Conservation (phyloP, 2,888 invertebrate species). For the Rhogogaster chlorosoma region DNA sequence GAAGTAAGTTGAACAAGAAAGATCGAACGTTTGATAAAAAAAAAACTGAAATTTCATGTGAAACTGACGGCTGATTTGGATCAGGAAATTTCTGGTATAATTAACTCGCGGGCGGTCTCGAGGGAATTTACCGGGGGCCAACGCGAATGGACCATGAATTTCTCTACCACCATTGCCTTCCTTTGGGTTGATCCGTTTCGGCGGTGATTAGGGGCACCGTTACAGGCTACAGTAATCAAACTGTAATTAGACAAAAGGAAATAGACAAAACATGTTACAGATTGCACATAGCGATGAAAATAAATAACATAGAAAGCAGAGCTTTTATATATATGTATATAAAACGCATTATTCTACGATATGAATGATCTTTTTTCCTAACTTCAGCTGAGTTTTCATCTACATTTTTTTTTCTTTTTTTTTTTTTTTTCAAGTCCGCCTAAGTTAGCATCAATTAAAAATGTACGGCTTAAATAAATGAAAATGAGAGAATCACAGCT, state of each 20-base stretch:
- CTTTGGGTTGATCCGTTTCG: conserved; percentile 35
- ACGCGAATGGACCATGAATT: conserved; percentile 43
- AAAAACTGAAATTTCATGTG: conserved; percentile 24
- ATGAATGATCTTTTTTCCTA: not conserved
- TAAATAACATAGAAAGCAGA: not conserved
- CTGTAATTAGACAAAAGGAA: conserved; percentile 27
- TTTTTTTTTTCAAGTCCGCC: not conserved
- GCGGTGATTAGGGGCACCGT: conserved; percentile 28
- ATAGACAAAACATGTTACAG: not conserved
- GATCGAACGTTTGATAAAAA: conserved; percentile 16
- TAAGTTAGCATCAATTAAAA: not conserved
- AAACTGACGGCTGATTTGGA: conserved; percentile 41
- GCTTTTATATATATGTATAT: not conserved
- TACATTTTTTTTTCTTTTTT: not conserved
- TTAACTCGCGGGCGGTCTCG: conserved; percentile 18
- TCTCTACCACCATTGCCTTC: not conserved
- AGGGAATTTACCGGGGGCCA: not conserved
- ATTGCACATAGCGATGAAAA: not conserved
- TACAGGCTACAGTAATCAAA: conserved; percentile 33
- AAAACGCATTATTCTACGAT: not conserved
- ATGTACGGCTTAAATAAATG: not conserved
- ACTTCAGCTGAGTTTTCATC: not conserved
- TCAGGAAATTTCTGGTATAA: conserved; percentile 29
- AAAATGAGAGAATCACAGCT: not conserved
- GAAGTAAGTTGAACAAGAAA: not conserved